Conservation (phyloP, 1,140 invertebrate genomes). For the Thereuonema tuberculata region DNA sequence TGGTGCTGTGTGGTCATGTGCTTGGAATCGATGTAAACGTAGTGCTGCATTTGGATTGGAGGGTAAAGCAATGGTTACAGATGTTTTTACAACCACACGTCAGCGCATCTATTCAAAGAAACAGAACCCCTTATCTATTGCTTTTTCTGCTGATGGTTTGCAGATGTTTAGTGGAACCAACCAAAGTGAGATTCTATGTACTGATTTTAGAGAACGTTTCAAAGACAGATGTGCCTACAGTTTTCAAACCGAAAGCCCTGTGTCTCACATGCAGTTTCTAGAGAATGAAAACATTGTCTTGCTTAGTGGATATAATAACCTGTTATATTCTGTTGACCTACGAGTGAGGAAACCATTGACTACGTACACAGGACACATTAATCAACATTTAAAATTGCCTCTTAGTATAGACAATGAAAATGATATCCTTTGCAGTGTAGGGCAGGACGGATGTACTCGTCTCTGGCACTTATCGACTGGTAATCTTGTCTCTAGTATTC, state of each 20-base stretch:
- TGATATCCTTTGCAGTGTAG: not conserved
- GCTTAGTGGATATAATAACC: not conserved
- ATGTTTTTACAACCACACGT: not conserved
- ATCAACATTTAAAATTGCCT: not conserved
- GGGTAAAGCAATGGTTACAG: not conserved
- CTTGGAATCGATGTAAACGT: not conserved
- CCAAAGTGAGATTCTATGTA: not conserved
- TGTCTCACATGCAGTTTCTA: not conserved
- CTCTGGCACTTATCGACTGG: not conserved
- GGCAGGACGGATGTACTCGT: not conserved
- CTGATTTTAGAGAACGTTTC: not conserved
- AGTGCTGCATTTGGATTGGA: not conserved
- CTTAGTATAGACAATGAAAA: not conserved
- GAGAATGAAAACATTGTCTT: not conserved
- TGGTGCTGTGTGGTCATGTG: not conserved
- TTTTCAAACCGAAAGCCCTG: not conserved
- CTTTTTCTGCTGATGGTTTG: not conserved
- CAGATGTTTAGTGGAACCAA: not conserved
- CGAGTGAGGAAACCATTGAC: not conserved
- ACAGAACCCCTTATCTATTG: not conserved
- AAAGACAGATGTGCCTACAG: not conserved
- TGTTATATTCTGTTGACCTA: not conserved
- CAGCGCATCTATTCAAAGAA: not conserved
- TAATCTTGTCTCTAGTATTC: not conserved
- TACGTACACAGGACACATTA: not conserved